These are phyloP conservation scores for Hartigia nigra DNA, from an alignment of 2,888 invertebrate species.

Conservation along the genomic window DNA sequence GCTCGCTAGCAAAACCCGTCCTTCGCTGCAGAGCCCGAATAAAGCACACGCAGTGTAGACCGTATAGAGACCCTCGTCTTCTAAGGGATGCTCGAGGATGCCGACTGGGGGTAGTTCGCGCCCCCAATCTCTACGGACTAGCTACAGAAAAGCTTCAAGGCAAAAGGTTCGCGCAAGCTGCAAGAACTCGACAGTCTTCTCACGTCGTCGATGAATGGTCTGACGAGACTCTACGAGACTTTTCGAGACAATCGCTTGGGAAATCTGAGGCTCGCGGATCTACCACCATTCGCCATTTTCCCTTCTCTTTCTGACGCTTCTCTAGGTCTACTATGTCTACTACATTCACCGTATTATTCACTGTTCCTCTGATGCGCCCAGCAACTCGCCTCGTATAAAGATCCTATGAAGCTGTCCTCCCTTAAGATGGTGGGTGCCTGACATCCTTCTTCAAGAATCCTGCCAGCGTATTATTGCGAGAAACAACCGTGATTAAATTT, in stretches of 20 bases:
- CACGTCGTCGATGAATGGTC: slow-evolving; percentile 64
- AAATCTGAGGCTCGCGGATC: slow-evolving; percentile 53
- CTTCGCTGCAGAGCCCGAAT: slow-evolving; percentile 16
- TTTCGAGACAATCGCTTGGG: slow-evolving; percentile 64
- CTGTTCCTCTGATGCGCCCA: neutral
- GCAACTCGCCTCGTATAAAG: neutral
- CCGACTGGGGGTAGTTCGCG: neutral
- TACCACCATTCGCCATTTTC: neutral
- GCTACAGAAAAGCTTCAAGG: neutral
- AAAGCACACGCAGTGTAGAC: slow-evolving; percentile 17
- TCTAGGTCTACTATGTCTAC: neutral
- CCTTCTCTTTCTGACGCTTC: neutral
- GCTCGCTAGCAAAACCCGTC: slow-evolving; percentile 47
- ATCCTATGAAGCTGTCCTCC: neutral
- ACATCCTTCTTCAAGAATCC: too few relatives aligned
- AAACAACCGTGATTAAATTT: neutral
- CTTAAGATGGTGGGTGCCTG: too few relatives aligned
- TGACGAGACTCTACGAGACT: slow-evolving; percentile 61
- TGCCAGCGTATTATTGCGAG: neutral
- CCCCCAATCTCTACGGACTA: neutral
- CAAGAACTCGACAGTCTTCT: slow-evolving; percentile 50
- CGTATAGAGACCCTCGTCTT: neutral
- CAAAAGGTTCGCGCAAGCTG: neutral
- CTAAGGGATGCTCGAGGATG: neutral
- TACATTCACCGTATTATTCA: neutral